Evolutionary conservation across 2,888 invertebrate species (phyloP), one percentile per base, ranked within the genome.

Genomic region (Hemistola chrysoprasaria): DNA sequence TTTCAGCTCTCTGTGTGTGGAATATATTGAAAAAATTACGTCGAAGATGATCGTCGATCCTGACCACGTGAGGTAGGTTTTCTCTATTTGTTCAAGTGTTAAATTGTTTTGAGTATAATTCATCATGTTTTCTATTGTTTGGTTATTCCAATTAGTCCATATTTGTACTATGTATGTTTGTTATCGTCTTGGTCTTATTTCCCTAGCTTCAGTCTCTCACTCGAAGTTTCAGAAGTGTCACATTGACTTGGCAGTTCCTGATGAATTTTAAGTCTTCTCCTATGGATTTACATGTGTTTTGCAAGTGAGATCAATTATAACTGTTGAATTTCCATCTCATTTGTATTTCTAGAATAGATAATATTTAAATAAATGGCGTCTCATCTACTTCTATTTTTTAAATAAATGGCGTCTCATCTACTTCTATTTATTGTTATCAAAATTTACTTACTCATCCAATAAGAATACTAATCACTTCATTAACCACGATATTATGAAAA

Each of bases 21-120:
- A 72, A 69, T 69, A 78, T 69, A 70, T 71, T 80, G 78, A 82
- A 77, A 84, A 82, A 51, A 82, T 86, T 80, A 60, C 76, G 71
- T 81, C 80, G 68, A 85, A 73, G 77, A 90, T 90, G 89, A 89
- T 90, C 62, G 90, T 90, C 65, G 90, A 90, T 64, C 79, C 85
- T 64, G 90, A 90, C 79, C 87, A 88, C 77, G 71, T 87, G 81
- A 87, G 88, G 88, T 88, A 86, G 61, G 82, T 71, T 64, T 65
- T n/a, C n/a, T 60, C 53, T 69, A 69, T 80, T 82, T 78, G 58
- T 62, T 64, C 77, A 78, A 79, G 70, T 80, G 74, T 70, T 65
- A 47, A 53, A 61, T 66, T 76, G 61, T 68, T 78, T 70, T 56
- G 34, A 55, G 35, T 55, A 16, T 16, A 56, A 59, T 56, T 60